A percentile compares a stretch with the other conserved stretches of the same genome.
phyloP scores from a whole-genome alignment of 2,888 invertebrate species.

The Epistrophe eligans region DNA sequence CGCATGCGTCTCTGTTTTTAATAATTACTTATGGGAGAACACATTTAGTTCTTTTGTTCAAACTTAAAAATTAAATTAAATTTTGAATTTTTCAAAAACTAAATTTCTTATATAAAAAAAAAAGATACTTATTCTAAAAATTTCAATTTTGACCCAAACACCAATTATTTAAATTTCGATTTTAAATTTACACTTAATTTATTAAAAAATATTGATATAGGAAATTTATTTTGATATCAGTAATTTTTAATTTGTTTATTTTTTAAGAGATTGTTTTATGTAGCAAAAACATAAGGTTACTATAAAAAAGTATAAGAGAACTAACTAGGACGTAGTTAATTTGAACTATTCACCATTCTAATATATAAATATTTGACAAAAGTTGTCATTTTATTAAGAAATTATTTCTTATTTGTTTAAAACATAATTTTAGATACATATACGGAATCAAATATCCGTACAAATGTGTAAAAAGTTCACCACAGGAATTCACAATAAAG shows the following conservation, averaged over 20 bases:
- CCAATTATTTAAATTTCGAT: slow-evolving; percentile 31
- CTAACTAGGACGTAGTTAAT: too few relatives aligned
- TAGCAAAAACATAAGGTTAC: too few relatives aligned
- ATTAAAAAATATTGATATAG: background rate
- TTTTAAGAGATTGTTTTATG: background rate
- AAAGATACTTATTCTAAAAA: slow-evolving; percentile 46
- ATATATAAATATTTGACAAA: too few relatives aligned
- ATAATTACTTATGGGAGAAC: background rate
- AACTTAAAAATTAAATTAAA: slow-evolving; percentile 30
- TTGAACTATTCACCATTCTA: too few relatives aligned
- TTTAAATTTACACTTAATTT: slow-evolving; percentile 39
- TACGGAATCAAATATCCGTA: too few relatives aligned
- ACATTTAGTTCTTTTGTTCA: slow-evolving; percentile 4
- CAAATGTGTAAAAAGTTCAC: too few relatives aligned
- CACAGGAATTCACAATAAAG: too few relatives aligned
- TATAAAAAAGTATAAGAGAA: too few relatives aligned
- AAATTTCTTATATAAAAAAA: slow-evolving; percentile 5
- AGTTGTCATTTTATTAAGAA: too few relatives aligned
- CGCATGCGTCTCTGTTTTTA: background rate
- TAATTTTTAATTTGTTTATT: background rate
- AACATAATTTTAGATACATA: too few relatives aligned
- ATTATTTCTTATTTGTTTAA: too few relatives aligned
- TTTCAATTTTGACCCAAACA: slow-evolving; percentile 67
- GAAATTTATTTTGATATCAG: background rate
- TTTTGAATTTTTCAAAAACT: slow-evolving; percentile 9